phyloP scores from a whole-genome alignment of 1,140 invertebrate genomes.

The Heliconius melpomene region DNA sequence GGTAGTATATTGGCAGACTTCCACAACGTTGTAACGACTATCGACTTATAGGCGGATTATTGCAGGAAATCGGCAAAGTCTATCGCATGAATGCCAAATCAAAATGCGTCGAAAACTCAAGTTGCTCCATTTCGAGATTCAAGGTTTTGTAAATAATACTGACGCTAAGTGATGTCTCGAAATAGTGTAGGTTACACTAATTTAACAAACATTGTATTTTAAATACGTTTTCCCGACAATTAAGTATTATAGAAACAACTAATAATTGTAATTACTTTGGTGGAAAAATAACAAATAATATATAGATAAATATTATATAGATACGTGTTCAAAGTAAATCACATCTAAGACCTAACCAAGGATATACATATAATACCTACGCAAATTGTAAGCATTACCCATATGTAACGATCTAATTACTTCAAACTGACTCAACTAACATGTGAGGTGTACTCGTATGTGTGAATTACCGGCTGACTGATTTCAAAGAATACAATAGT shows the following conservation, averaged over 20 bases:
- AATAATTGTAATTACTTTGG: not conserved
- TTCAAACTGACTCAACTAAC: conserved; percentile 16
- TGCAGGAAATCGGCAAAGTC: conserved; percentile 15
- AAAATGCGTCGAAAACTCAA: conserved; percentile 27
- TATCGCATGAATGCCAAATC: conserved; percentile 27
- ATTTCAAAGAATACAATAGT: not conserved
- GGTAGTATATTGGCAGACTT: conserved; percentile 16
- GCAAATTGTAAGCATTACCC: not conserved
- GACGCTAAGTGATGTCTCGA: not conserved
- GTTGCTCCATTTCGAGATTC: conserved; percentile 13
- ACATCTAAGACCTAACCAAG: not conserved
- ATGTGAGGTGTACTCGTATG: not conserved
- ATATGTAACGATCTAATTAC: conserved; percentile 22
- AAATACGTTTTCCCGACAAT: not conserved
- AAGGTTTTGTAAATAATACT: conserved; percentile 21
- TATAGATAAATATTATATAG: too few species aligned
- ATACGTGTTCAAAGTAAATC: not conserved
- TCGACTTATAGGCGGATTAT: conserved; percentile 25
- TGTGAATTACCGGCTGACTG: conserved; percentile 9
- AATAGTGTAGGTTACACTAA: not conserved
- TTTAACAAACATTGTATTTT: not conserved
- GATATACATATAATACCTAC: not conserved
- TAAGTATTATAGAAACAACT: too few species aligned
- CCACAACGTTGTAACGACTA: conserved; percentile 23
- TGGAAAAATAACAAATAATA: not conserved